Percentiles rank a stretch among this genome's conserved stretches.
Conservation (phyloP, 2,797 vertebrate genomes). For the Furcifer pardalis region DNA sequence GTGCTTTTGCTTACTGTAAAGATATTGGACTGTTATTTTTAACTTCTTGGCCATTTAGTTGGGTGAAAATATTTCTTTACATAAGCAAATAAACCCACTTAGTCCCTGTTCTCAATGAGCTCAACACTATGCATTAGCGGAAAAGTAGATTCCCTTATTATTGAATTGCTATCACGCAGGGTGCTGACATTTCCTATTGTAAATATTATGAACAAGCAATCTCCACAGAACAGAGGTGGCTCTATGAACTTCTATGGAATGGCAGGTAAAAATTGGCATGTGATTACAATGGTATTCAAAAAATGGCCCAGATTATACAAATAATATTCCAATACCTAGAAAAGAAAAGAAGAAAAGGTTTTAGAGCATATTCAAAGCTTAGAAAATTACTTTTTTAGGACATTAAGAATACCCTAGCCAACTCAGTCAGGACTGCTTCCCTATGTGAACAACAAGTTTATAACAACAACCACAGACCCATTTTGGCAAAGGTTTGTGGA, state of each 20-base stretch:
- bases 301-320: neutral
- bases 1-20: neutral
- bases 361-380: no score
- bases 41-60: neutral
- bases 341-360: no score
- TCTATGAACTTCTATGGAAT: neutral
- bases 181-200: conserved; percentile 22
- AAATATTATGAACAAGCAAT: neutral
- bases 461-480: no score
- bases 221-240: neutral
- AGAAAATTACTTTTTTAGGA: no score
- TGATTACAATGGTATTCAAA: neutral
- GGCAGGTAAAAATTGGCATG: neutral
- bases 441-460: no score
- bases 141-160: neutral
- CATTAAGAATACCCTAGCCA: no score
- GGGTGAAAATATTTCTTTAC: neutral
- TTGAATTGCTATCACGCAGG: neutral
- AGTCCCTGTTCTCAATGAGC: neutral
- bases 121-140: neutral
- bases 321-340: no score
- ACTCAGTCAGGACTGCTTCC: no score
- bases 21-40: neutral
- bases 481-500: no score
- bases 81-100: neutral